These are phyloP conservation scores for Aegypius monachus DNA, from an alignment of 2,113 vertebrate species.

Conservation along the genomic window DNA sequence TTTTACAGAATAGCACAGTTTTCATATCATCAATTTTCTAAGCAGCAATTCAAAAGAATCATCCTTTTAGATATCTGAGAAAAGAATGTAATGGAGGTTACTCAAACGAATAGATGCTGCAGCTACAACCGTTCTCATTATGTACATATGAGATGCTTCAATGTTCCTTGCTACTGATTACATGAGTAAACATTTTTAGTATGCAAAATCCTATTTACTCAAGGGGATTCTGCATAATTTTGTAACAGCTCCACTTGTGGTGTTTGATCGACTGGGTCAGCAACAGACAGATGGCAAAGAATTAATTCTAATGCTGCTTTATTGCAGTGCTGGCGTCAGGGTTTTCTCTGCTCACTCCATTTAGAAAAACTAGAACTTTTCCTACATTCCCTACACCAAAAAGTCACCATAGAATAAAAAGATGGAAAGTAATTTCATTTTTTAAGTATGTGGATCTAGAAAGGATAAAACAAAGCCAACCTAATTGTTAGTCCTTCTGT, in stretches of 20 bases:
- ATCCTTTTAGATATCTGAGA: background rate
- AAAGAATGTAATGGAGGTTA: background rate
- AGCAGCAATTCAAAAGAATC: background rate
- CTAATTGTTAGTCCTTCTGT: background rate
- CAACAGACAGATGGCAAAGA: background rate
- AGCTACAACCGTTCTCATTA: background rate
- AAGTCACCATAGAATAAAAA: background rate
- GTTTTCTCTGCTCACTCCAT: background rate
- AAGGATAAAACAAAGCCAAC: background rate
- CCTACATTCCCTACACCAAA: background rate
- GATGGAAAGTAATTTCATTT: background rate
- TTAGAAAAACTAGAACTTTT: background rate
- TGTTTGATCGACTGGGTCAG: background rate
- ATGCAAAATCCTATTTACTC: background rate
- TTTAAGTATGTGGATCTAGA: background rate
- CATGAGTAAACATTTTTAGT: background rate
- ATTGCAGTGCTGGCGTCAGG: background rate
- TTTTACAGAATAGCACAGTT: background rate
- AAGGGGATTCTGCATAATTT: constrained; percentile 15
- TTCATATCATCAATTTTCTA: background rate
- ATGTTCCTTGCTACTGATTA: background rate
- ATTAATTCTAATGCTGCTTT: background rate
- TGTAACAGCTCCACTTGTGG: constrained; percentile 2
- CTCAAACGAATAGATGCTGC: background rate
- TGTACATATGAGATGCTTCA: background rate